Percentiles rank a stretch among this genome's conserved stretches.
Evolutionary conservation across 2,888 invertebrate genomes (phyloP).

Genomic region (Meloe dianella): DNA sequence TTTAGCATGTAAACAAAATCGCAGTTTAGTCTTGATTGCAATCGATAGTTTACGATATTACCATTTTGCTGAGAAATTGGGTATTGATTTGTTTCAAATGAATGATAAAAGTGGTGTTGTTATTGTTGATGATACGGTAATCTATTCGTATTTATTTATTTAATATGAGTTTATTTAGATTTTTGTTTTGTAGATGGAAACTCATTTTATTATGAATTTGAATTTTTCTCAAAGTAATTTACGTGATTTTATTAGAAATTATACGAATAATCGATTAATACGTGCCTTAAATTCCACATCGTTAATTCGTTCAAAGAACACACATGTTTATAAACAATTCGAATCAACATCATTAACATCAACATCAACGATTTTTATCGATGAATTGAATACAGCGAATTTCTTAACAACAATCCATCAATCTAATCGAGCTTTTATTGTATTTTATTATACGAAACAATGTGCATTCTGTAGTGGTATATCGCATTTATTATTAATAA

Average conservation of each 20-base stretch:
- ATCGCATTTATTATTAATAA: constrained; percentile 71
- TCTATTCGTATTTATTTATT: too few relatives aligned
- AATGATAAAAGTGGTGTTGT: constrained; percentile 71
- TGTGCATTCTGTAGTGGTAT: constrained; percentile 78
- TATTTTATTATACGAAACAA: constrained; percentile 79
- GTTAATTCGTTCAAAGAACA: constrained; percentile 45
- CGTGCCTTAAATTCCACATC: constrained; percentile 49
- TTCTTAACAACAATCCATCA: constrained; percentile 69
- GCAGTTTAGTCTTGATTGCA: constrained; percentile 69
- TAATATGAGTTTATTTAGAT: constrained; percentile 17
- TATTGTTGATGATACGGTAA: constrained; percentile 75
- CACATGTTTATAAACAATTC: constrained; percentile 39
- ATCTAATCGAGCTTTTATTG: constrained; percentile 73
- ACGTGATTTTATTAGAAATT: constrained; percentile 65
- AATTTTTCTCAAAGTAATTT: constrained; percentile 62
- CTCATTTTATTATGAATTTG: constrained; percentile 68
- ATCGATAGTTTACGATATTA: constrained; percentile 76
- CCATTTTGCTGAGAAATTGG: constrained; percentile 77
- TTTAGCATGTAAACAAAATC: constrained; percentile 65
- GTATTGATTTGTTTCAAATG: constrained; percentile 68
- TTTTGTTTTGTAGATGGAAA: constrained; percentile 67
- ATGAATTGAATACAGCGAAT: constrained; percentile 70
- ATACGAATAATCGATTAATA: constrained; percentile 54
- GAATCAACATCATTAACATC: constrained; percentile 15
- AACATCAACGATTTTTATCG: constrained; percentile 60